phyloP scores from a whole-genome alignment of 2,888 invertebrate species.

The Aricia artaxerxes region DNA sequence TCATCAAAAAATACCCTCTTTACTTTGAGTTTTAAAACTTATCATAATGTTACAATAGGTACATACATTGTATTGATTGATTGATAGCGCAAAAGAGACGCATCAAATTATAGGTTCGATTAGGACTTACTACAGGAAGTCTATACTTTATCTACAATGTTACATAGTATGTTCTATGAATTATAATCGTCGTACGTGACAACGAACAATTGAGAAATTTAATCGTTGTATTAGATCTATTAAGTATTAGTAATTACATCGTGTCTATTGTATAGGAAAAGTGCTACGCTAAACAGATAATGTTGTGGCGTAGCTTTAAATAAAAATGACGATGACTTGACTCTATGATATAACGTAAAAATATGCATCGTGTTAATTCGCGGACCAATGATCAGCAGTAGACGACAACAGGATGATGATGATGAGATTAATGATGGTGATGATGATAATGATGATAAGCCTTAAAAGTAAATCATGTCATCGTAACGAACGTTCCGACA shows the following conservation, averaged over 20 bases:
- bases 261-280: not conserved
- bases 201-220: not conserved
- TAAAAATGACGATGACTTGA: no score
- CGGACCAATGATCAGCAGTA: no score
- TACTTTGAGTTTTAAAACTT: not conserved
- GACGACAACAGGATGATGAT: no score
- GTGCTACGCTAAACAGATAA: not conserved
- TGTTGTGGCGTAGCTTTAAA: no score
- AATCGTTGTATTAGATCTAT: constrained; percentile 6
- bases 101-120: not conserved
- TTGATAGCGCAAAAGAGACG: not conserved
- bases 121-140: not conserved
- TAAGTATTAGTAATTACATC: not conserved
- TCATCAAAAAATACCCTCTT: not conserved
- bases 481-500: constrained; percentile 27
- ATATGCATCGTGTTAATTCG: no score
- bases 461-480: not conserved
- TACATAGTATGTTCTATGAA: not conserved
- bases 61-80: not conserved
- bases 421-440: not conserved
- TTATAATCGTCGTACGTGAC: not conserved
- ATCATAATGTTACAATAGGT: not conserved
- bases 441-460: not conserved
- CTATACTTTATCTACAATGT: not conserved
- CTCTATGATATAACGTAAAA: no score